Conservation (phyloP, 1,140 invertebrate species). For the Cyclargus thomasi region DNA sequence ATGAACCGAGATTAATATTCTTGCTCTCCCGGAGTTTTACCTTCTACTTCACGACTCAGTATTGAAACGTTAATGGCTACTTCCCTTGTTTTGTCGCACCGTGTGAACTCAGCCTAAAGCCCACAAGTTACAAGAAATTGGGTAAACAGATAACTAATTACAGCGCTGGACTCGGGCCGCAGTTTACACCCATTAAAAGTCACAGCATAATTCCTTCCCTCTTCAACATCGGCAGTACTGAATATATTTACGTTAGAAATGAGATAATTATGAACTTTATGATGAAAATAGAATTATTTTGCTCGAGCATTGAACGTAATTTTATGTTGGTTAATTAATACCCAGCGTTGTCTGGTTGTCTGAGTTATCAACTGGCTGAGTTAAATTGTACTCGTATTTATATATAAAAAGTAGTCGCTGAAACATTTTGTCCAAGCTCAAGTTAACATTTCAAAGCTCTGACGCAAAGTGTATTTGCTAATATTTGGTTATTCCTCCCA, state of each 20-base stretch:
- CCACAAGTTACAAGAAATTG: slow-evolving; percentile 25
- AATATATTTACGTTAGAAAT: slow-evolving; percentile 15
- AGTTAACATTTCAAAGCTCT: too few species aligned
- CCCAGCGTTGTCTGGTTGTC: background rate
- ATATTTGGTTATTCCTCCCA: too few species aligned
- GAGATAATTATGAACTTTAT: slow-evolving; percentile 9
- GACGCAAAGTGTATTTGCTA: too few species aligned
- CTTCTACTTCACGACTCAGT: too few species aligned
- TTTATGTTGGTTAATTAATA: slow-evolving; percentile 1
- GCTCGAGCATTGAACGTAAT: background rate
- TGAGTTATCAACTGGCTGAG: background rate
- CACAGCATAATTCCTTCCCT: slow-evolving; percentile 28
- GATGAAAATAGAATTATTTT: slow-evolving; percentile 12
- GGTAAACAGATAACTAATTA: slow-evolving; percentile 44
- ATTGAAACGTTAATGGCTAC: too few species aligned
- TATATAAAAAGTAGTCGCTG: background rate
- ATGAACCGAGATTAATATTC: too few species aligned
- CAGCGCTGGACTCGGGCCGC: slow-evolving; percentile 30
- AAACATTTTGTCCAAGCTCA: too few species aligned
- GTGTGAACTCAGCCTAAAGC: slow-evolving; percentile 15
- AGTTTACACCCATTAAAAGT: slow-evolving; percentile 31
- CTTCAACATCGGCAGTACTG: background rate
- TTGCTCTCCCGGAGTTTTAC: too few species aligned
- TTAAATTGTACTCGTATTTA: background rate
- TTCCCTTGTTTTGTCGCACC: too few species aligned